These are phyloP conservation scores for Sciaenops ocellatus DNA, from an alignment of 2,797 vertebrate species.

Conservation along the genomic window DNA sequence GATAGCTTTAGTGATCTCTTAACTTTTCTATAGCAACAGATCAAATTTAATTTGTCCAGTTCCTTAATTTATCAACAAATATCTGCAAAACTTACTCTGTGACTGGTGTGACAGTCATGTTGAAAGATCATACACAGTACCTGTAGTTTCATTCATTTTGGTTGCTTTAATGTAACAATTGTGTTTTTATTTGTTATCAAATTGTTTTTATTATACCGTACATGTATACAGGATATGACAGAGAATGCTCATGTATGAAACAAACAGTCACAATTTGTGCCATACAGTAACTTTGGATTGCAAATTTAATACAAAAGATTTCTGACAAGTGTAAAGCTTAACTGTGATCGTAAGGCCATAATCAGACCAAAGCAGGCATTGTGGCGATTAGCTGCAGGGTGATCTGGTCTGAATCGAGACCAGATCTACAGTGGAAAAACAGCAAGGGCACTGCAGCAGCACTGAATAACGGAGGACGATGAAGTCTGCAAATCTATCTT, in stretches of 20 bases:
- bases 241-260: neutral
- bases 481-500: neutral
- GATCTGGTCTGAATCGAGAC: neutral
- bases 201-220: neutral
- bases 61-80: too few species aligned
- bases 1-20: neutral
- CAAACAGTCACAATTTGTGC: conserved; percentile 1
- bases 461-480: neutral
- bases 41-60: too few species aligned
- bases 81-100: too few species aligned
- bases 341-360: neutral
- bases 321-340: conserved; percentile 24
- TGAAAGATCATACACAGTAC: neutral
- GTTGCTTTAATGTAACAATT: neutral
- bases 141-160: neutral
- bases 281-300: conserved; percentile 16
- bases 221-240: neutral
- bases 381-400: too few species aligned
- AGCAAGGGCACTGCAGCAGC: neutral
- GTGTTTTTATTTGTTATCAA: neutral
- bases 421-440: neutral
- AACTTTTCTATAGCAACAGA: neutral
- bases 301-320: conserved; percentile 1
- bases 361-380: too few species aligned
- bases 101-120: neutral